Evolutionary conservation across 1,140 invertebrate genomes (phyloP).

Genomic region (Brachionus sp.): DNA sequence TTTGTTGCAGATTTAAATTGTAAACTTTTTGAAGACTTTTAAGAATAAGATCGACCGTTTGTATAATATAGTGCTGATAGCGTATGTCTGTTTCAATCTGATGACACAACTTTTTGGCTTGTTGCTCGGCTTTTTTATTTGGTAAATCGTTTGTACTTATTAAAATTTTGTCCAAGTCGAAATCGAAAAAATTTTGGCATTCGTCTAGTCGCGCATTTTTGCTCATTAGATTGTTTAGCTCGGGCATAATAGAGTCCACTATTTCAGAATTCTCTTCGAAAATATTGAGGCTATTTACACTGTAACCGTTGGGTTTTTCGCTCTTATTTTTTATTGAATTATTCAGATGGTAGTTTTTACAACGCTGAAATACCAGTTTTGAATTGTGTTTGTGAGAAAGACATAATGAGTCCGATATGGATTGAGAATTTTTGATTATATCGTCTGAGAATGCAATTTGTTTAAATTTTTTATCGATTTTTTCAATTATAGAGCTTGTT

Average conservation of each 20-base stretch:
- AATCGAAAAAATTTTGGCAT: not conserved
- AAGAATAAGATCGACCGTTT: not conserved
- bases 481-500: not conserved
- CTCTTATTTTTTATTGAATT: not conserved
- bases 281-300: not conserved
- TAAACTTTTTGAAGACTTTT: not conserved
- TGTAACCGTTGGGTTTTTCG: not conserved
- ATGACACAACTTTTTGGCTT: not conserved
- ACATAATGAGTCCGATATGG: not conserved
- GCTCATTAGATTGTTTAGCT: not conserved
- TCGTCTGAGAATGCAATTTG: not conserved
- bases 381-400: not conserved
- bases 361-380: not conserved
- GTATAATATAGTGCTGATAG: not conserved
- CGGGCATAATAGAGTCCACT: not conserved
- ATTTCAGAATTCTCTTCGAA: not conserved
- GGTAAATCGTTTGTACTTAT: not conserved
- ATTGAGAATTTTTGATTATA: not conserved
- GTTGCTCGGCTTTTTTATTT: not conserved
- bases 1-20: not conserved
- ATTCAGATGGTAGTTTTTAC: not conserved
- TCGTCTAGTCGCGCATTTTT: not conserved
- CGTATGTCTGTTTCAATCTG: not conserved
- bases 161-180: not conserved
- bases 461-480: constrained; percentile 8